These are phyloP conservation scores for Falco rusticolus DNA, from an alignment of 2,797 vertebrate genomes.

Conservation along the genomic window DNA sequence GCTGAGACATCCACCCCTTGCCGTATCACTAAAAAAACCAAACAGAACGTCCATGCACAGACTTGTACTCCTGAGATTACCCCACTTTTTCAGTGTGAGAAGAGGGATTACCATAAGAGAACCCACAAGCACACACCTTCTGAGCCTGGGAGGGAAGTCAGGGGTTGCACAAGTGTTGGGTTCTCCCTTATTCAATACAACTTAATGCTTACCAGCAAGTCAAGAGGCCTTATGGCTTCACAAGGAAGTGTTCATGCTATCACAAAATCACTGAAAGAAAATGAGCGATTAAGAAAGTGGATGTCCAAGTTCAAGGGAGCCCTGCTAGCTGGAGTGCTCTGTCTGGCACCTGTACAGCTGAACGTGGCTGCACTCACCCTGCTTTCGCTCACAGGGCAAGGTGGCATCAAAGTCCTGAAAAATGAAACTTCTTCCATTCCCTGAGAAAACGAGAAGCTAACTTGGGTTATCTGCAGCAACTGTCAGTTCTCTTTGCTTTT, in stretches of 20 bases:
- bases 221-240: neutral
- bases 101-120: neutral
- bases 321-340: neutral
- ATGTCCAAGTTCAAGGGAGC: neutral
- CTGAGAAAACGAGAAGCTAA: neutral
- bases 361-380: neutral
- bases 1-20: neutral
- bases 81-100: neutral
- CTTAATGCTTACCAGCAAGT: neutral
- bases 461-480: neutral
- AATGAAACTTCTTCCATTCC: neutral
- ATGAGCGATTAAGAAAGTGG: neutral
- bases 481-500: neutral
- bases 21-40: neutral
- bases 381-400: neutral
- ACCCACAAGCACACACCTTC: neutral
- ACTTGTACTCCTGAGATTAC: neutral
- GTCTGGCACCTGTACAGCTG: neutral
- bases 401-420: neutral
- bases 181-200: neutral
- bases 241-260: neutral
- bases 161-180: neutral
- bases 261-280: neutral
- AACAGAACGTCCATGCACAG: neutral
- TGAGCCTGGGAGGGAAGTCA: neutral